phyloP scores from a whole-genome alignment of 2,888 invertebrate species.

The Drosophila peninsularis region DNA sequence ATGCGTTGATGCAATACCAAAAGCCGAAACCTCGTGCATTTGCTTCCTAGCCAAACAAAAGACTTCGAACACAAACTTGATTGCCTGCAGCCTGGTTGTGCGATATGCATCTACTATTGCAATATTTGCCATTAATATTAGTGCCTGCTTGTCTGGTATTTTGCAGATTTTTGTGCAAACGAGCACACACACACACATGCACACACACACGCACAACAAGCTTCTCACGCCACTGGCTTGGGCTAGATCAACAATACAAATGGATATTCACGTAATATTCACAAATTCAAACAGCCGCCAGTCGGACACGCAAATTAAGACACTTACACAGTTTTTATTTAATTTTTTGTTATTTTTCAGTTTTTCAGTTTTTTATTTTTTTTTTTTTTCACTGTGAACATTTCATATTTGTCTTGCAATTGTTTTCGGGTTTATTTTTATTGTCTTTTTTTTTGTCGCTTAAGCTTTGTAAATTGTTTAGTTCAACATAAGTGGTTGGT shows the following conservation, averaged over 20 bases:
- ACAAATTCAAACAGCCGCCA: slow-evolving; percentile 26
- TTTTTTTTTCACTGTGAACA: slow-evolving; percentile 10
- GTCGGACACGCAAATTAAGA: slow-evolving; percentile 66
- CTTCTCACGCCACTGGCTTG: slow-evolving; percentile 43
- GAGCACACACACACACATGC: slow-evolving; percentile 9
- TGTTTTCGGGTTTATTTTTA: slow-evolving; percentile 21
- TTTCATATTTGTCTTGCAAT: slow-evolving; percentile 19
- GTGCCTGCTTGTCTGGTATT: slow-evolving; percentile 4
- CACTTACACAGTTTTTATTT: slow-evolving; percentile 45
- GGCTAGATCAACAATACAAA: slow-evolving; percentile 41
- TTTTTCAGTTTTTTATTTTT: slow-evolving; percentile 10
- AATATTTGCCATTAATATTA: slow-evolving; percentile 51
- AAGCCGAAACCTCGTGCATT: slow-evolving; percentile 26
- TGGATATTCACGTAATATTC: slow-evolving; percentile 55
- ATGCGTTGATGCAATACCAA: slow-evolving; percentile 33
- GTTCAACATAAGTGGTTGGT: slow-evolving; percentile 38
- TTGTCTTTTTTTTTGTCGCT: slow-evolving; percentile 1
- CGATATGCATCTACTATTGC: slow-evolving; percentile 32
- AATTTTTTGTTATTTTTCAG: slow-evolving; percentile 2
- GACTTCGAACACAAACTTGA: slow-evolving; percentile 68
- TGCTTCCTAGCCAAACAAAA: slow-evolving; percentile 61
- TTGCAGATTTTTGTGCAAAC: slow-evolving; percentile 27
- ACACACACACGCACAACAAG: slow-evolving; percentile 17
- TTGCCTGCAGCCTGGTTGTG: slow-evolving; percentile 15
- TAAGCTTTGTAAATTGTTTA: slow-evolving; percentile 49